Percentiles rank a stretch among this genome's conserved stretches.
Evolutionary conservation across 2,797 vertebrate species (phyloP).

Genomic region (Amphiprion clarkii): DNA sequence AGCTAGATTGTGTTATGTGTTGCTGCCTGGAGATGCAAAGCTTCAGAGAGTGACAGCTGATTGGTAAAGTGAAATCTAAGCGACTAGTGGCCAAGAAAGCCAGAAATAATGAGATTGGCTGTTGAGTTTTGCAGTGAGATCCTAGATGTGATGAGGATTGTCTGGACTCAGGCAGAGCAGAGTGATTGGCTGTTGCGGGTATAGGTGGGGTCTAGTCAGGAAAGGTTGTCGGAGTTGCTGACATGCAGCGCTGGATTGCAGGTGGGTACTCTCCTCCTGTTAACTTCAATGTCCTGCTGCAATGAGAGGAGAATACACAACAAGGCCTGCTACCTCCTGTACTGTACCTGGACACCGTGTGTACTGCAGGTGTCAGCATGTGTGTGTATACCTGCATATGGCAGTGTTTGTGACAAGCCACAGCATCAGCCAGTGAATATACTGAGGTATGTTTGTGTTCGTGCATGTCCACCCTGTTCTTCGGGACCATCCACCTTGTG

Average conservation of each 20-base stretch:
- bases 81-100: slow-evolving; percentile 15
- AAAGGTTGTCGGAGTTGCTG: slow-evolving; percentile 55
- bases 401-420: slow-evolving; percentile 27
- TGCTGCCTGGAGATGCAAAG: background rate
- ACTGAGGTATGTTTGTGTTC: slow-evolving; percentile 20
- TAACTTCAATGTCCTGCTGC: slow-evolving; percentile 70
- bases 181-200: slow-evolving; percentile 27
- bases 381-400: slow-evolving; percentile 8
- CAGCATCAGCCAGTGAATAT: slow-evolving; percentile 19
- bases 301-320: slow-evolving; percentile 63
- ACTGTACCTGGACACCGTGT: slow-evolving; percentile 23
- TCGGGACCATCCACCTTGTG: slow-evolving; percentile 50
- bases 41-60: slow-evolving; percentile 18
- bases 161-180: slow-evolving; percentile 12
- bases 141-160: slow-evolving; percentile 20
- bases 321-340: slow-evolving; percentile 19
- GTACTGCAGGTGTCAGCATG: slow-evolving; percentile 37
- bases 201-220: slow-evolving; percentile 22
- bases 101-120: slow-evolving; percentile 45
- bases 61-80: slow-evolving; percentile 35
- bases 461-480: slow-evolving; percentile 22
- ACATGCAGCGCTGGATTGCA: slow-evolving; percentile 54
- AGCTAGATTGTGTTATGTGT: slow-evolving; percentile 18
- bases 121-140: slow-evolving; percentile 33
- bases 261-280: slow-evolving; percentile 66